Evolutionary conservation across 2,113 vertebrate genomes (phyloP).

Genomic region (Pseudolaguvia tuberculata): DNA sequence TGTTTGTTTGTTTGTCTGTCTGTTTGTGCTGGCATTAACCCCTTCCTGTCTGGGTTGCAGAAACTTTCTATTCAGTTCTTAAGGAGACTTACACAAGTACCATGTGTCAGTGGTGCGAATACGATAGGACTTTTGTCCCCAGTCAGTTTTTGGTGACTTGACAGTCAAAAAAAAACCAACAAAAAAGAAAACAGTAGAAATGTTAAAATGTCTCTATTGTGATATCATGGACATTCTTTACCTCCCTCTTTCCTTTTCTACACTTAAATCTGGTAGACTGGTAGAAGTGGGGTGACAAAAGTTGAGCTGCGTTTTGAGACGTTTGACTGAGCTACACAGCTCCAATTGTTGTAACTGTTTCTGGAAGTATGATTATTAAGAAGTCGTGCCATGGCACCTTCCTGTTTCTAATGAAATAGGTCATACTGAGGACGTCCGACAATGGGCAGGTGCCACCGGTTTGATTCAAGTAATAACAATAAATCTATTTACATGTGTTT

Average conservation of each 20-base stretch:
- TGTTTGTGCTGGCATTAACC: background rate
- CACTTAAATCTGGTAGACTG: constrained; percentile 16
- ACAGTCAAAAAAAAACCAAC: background rate
- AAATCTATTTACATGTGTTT: constrained; percentile 41
- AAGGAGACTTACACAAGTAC: constrained; percentile 3
- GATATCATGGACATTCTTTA: constrained; percentile 16
- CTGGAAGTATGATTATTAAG: constrained; percentile 4
- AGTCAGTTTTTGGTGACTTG: constrained; percentile 1
- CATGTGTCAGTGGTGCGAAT: background rate
- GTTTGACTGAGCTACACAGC: background rate
- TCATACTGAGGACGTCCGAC: background rate
- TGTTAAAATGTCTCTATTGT: constrained; percentile 30
- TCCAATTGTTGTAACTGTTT: background rate
- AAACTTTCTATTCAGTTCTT: constrained; percentile 13
- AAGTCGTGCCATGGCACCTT: background rate
- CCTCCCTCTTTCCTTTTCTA: constrained; percentile 7
- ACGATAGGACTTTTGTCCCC: background rate
- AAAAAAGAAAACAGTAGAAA: background rate
- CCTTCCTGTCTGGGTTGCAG: constrained; percentile 18
- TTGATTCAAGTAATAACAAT: constrained; percentile 25
- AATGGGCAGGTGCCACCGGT: constrained; percentile 7
- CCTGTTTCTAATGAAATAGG: constrained; percentile 4
- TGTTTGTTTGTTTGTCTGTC: background rate
- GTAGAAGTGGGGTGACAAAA: background rate
- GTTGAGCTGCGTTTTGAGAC: background rate